phyloP scores from a whole-genome alignment of 2,888 invertebrate species.

The Hydroisotoma schaefferi region DNA sequence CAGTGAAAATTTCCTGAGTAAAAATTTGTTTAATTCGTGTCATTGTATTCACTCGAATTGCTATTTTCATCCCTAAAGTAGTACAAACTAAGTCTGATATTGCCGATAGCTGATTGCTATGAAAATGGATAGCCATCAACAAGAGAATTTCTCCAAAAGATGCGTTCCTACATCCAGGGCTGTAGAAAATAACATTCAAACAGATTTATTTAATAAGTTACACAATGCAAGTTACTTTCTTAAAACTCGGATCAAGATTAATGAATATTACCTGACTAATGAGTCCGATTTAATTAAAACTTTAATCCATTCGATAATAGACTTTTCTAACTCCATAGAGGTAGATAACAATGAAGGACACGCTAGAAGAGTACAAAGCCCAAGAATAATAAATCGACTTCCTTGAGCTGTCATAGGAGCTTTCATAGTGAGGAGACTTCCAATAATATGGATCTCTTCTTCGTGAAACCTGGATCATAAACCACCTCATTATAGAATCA shows the following conservation, averaged over 20 bases:
- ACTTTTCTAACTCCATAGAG: conserved; percentile 75
- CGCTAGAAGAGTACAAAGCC: conserved; percentile 89
- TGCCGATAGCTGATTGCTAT: conserved; percentile 87
- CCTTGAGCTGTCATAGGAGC: conserved; percentile 88
- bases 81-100: conserved; percentile 91
- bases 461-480: conserved; percentile 75
- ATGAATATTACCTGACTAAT: conserved; percentile 59
- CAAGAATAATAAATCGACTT: conserved; percentile 85
- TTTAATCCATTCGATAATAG: conserved; percentile 86
- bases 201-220: background rate
- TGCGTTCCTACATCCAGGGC: conserved; percentile 56
- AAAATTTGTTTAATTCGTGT: conserved; percentile 88
- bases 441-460: conserved; percentile 79
- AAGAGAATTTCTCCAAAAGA: conserved; percentile 95
- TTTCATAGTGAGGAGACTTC: conserved; percentile 80
- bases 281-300: conserved; percentile 89
- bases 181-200: too few relatives aligned
- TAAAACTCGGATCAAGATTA: too few relatives aligned
- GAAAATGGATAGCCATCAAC: conserved; percentile 94
- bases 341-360: conserved; percentile 80
- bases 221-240: background rate
- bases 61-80: conserved; percentile 91
- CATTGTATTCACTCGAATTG: conserved; percentile 79
- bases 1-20: conserved; percentile 94
- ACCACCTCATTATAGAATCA: background rate